Evolutionary conservation across 2,113 vertebrate species (phyloP).

Genomic region (Bettongia penicillata): DNA sequence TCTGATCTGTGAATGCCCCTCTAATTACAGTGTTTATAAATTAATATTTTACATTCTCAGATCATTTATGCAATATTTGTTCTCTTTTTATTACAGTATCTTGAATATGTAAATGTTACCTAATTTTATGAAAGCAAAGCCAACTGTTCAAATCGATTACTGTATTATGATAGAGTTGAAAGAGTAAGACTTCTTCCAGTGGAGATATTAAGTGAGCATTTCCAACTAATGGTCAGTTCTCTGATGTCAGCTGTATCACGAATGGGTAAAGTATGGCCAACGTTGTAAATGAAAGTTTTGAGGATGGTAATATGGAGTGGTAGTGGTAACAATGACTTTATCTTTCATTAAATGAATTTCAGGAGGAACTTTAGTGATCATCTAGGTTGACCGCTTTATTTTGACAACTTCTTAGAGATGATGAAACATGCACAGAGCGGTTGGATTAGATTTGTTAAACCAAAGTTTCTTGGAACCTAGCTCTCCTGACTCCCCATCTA

Average conservation of each 20-base stretch:
- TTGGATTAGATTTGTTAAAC: not conserved
- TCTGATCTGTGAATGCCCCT: not conserved
- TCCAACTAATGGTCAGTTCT: accelerated
- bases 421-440: not conserved
- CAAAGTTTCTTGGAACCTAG: not conserved
- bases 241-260: accelerated
- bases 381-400: not conserved
- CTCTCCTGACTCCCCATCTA: not conserved
- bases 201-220: slow-evolving; percentile 38
- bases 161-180: not conserved
- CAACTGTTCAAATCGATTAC: not conserved
- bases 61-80: not conserved
- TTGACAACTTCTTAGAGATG: not conserved
- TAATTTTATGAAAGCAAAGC: not conserved
- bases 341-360: not conserved
- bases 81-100: slow-evolving; percentile 8
- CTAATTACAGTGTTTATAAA: not conserved
- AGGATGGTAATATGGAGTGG: accelerated
- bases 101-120: not conserved
- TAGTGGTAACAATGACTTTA: accelerated
- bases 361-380: not conserved
- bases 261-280: accelerated
- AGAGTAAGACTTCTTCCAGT: not conserved
- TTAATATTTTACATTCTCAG: not conserved
- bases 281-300: accelerated